phyloP scores from a whole-genome alignment of 2,888 invertebrate species.

The Catocala nupta region DNA sequence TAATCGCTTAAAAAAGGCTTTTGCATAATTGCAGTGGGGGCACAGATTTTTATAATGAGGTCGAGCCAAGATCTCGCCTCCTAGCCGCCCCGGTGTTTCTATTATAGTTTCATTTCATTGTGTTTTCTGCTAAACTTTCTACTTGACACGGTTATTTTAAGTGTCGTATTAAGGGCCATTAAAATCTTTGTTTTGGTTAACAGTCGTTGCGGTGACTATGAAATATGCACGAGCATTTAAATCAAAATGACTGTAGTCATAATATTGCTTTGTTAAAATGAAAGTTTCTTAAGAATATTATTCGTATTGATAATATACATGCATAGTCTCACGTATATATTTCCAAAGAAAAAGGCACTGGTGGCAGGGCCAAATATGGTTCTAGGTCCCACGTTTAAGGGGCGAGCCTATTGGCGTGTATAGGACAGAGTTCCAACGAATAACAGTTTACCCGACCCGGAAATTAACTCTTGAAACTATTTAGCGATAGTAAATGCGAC shows the following conservation, averaged over 20 bases:
- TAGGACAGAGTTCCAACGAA: too few relatives aligned
- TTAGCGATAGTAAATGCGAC: too few relatives aligned
- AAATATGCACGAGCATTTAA: not conserved
- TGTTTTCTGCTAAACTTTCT: slow-evolving; percentile 28
- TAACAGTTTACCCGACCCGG: too few relatives aligned
- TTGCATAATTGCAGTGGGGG: slow-evolving; percentile 40
- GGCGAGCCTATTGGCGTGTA: too few relatives aligned
- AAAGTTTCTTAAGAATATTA: not conserved
- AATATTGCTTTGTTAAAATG: not conserved
- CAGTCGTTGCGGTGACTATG: slow-evolving; percentile 19
- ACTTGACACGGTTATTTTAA: slow-evolving; percentile 36
- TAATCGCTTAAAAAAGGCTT: slow-evolving; percentile 44
- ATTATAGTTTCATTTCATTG: slow-evolving; percentile 32
- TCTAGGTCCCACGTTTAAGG: too few relatives aligned
- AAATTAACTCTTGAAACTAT: too few relatives aligned
- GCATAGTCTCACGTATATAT: too few relatives aligned
- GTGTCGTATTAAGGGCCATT: slow-evolving; percentile 30
- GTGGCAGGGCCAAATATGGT: too few relatives aligned
- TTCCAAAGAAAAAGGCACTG: too few relatives aligned
- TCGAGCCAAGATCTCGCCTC: slow-evolving; percentile 24
- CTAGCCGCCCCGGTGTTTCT: slow-evolving; percentile 23
- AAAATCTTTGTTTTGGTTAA: slow-evolving; percentile 34
- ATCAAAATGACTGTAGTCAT: not conserved
- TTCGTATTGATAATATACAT: too few relatives aligned
- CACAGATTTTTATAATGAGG: slow-evolving; percentile 41